phyloP scores from a whole-genome alignment of 1,140 invertebrate genomes.

The Rhagoletis pomonella region DNA sequence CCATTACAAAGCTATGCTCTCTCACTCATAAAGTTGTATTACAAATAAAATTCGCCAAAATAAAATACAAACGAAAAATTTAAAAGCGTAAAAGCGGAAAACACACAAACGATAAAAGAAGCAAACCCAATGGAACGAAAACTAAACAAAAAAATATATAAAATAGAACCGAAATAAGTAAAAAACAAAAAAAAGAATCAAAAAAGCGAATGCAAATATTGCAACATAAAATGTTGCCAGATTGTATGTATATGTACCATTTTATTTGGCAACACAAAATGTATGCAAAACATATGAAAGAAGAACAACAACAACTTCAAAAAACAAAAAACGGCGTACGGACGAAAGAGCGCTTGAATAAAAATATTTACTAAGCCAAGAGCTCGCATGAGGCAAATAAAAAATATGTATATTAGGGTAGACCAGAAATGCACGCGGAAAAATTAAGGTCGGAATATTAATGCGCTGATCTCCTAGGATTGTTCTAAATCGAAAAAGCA shows the following conservation, averaged over 20 bases:
- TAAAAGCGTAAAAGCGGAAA: not conserved
- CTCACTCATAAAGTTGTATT: not conserved
- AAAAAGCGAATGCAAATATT: constrained; percentile 38
- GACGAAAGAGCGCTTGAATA: not conserved
- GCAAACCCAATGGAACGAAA: not conserved
- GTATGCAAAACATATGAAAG: not conserved
- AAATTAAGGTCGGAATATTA: no score
- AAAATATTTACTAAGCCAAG: not conserved
- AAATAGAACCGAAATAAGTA: not conserved
- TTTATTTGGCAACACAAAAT: constrained; percentile 31
- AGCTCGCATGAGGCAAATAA: constrained; percentile 1
- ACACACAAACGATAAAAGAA: not conserved
- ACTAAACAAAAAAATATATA: not conserved
- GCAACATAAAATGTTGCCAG: constrained; percentile 20
- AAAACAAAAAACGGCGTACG: not conserved
- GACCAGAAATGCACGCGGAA: no score
- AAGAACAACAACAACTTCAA: not conserved
- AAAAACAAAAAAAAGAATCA: not conserved
- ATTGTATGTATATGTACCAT: not conserved
- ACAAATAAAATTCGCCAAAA: not conserved
- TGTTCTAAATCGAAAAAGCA: no score
- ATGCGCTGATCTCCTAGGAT: no score
- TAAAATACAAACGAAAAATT: not conserved
- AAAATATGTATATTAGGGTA: not conserved
- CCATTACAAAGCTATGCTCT: not conserved